A percentile compares a stretch with the other conserved stretches of the same genome.
Evolutionary conservation across 2,113 vertebrate species (phyloP).

Genomic region (Rhinolophus sinicus): DNA sequence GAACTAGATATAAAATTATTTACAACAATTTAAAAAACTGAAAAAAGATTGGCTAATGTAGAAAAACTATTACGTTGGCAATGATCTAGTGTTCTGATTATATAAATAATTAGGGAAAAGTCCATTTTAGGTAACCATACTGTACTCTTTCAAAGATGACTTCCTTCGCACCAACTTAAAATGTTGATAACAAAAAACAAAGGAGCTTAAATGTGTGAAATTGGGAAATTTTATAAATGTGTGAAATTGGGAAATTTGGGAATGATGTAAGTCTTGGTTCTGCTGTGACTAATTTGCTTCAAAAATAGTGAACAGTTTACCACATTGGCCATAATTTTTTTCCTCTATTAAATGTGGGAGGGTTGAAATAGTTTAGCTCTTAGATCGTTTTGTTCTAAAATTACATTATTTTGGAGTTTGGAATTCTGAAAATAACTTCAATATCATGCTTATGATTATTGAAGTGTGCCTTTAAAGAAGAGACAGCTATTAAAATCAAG

Average conservation of each 20-base stretch:
- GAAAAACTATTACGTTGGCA: background rate
- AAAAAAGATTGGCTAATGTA: background rate
- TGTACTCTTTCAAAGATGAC: background rate
- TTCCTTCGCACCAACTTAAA: background rate
- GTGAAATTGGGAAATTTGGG: background rate
- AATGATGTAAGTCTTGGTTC: background rate
- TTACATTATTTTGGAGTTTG: background rate
- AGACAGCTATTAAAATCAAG: background rate
- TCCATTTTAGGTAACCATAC: background rate
- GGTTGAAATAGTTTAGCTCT: background rate
- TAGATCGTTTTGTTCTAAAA: background rate
- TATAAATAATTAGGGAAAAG: background rate
- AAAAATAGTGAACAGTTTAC: slow-evolving; percentile 7
- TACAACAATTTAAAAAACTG: background rate
- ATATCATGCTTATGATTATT: background rate
- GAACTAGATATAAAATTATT: background rate
- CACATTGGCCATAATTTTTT: background rate
- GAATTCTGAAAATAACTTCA: background rate
- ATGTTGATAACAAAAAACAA: background rate
- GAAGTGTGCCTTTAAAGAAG: background rate
- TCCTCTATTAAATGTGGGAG: background rate
- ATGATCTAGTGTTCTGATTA: background rate
- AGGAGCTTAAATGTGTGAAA: background rate
- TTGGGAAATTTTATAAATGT: background rate
- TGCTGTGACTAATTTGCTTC: background rate